Percentiles rank a stretch among this genome's conserved stretches.
Evolutionary conservation across 2,888 invertebrate genomes (phyloP).

Genomic region (Priapulus caudatus): DNA sequence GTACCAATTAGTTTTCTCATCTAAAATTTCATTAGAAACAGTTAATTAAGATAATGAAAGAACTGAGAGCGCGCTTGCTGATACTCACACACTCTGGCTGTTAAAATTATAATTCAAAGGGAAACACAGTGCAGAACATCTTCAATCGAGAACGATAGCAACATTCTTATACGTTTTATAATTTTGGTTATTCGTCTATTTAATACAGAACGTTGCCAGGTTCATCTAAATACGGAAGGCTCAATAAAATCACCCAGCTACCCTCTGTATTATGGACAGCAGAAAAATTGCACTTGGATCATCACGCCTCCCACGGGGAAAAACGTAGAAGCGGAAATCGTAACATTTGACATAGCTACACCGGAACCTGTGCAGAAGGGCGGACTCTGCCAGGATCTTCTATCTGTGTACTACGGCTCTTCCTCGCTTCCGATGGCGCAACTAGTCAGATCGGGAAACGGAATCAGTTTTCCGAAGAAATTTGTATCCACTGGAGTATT

Average conservation of each 20-base stretch:
- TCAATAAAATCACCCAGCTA: constrained; percentile 21
- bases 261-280: constrained; percentile 27
- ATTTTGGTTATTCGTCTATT: too few species aligned
- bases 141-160: too few species aligned
- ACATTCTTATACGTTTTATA: too few species aligned
- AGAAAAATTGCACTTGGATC: constrained; percentile 25
- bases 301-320: constrained; percentile 22
- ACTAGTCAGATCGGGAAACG: constrained; percentile 20
- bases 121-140: too few species aligned
- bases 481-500: constrained; percentile 25
- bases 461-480: constrained; percentile 23
- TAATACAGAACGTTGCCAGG: too few species aligned
- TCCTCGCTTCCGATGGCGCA: constrained; percentile 11
- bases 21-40: too few species aligned
- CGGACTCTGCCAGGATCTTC: constrained; percentile 20
- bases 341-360: constrained; percentile 25
- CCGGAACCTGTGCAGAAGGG: constrained; percentile 18
- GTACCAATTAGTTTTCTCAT: too few species aligned
- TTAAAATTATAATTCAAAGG: too few species aligned
- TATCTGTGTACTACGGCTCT: constrained; percentile 20
- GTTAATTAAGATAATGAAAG: too few species aligned
- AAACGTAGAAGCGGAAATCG: constrained; percentile 24
- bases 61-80: too few species aligned
- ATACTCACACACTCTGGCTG: too few species aligned
- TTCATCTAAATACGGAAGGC: too few species aligned